Conservation (phyloP, 2,113 vertebrate species). For the Cygnus buccinator region DNA sequence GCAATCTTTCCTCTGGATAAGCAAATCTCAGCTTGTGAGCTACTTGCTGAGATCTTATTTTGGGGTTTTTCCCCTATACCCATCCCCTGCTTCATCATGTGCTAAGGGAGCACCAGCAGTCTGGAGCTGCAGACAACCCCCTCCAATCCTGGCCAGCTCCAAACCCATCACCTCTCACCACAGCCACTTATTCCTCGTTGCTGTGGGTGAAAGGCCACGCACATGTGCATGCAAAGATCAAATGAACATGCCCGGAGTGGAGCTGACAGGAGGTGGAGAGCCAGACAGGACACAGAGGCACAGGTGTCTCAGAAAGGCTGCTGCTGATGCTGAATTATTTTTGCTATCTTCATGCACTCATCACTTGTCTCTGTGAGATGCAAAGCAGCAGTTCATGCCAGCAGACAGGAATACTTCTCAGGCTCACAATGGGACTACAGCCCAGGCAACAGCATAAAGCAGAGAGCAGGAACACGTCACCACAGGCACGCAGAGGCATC, state of each 20-base stretch:
- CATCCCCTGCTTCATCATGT: background rate
- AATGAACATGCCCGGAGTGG: rapidly evolving
- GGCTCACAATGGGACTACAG: background rate
- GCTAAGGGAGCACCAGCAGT: background rate
- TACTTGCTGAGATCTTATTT: background rate
- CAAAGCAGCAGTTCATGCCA: background rate
- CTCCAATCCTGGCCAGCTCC: background rate
- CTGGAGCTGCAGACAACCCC: background rate
- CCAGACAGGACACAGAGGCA: too few species aligned
- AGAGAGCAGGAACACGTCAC: background rate
- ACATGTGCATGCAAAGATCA: rapidly evolving
- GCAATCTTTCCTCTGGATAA: background rate
- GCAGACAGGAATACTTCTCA: too few species aligned
- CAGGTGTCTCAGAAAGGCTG: background rate
- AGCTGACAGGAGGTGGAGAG: background rate
- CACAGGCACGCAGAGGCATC: background rate
- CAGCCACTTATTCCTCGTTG: background rate
- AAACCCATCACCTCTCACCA: background rate
- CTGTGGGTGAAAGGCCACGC: background rate
- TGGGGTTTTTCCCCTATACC: background rate
- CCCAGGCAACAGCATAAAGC: background rate
- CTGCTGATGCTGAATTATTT: background rate
- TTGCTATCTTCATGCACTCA: background rate
- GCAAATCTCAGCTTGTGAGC: background rate
- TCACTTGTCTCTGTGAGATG: background rate